A percentile compares a stretch with the other conserved stretches of the same genome.
These are phyloP conservation scores for Cosmia trapezina DNA, from an alignment of 2,888 invertebrate species.

Conservation along the genomic window DNA sequence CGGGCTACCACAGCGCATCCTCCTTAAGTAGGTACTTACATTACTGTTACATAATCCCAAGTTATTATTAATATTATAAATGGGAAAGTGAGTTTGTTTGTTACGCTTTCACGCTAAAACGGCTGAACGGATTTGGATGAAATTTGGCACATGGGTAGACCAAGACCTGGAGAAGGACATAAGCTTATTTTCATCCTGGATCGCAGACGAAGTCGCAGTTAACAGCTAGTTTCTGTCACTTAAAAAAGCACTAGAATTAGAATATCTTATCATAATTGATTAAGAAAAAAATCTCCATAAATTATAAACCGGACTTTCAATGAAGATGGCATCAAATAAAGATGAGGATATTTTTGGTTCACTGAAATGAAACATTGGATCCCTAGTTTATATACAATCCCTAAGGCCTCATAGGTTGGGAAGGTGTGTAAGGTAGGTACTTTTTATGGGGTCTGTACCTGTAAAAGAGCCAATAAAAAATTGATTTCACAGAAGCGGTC, in stretches of 20 bases:
- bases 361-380: neutral
- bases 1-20: too few species aligned
- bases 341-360: neutral
- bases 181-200: too few species aligned
- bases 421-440: neutral
- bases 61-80: too few species aligned
- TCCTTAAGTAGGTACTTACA: too few species aligned
- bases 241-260: neutral
- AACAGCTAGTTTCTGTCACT: neutral
- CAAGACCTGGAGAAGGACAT: too few species aligned
- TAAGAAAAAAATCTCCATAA: slow-evolving; percentile 7
- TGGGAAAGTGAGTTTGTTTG: too few species aligned
- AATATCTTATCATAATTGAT: neutral
- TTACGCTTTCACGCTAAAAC: too few species aligned
- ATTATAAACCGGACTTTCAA: slow-evolving; percentile 16
- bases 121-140: too few species aligned
- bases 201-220: too few species aligned
- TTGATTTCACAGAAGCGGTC: neutral
- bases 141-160: too few species aligned
- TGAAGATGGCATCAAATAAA: neutral
- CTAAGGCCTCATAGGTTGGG: too few species aligned
- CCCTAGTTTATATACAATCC: neutral
- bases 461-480: neutral
- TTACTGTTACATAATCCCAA: slow-evolving; percentile 1
- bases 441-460: neutral